Conservation (phyloP, 64 coral and sea anemone genomes). For the Stylophora pistillata region DNA sequence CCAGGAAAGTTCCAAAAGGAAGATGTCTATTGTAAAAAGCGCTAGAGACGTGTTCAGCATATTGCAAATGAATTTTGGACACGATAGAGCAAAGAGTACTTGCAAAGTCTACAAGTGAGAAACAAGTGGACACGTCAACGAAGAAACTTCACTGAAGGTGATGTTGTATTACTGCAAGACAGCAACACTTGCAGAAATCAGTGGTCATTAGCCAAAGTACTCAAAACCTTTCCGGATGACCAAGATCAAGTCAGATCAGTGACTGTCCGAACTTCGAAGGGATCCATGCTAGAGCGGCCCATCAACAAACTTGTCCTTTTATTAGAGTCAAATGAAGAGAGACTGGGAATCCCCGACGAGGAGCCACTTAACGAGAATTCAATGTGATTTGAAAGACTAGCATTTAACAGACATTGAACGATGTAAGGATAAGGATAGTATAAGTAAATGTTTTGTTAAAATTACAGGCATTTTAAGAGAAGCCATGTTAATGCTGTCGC, state of each 20-base stretch:
- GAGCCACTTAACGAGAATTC: no score
- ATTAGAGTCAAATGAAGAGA: conserved; percentile 27
- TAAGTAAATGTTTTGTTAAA: no score
- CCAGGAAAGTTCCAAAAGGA: conserved; percentile 17
- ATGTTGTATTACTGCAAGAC: conserved; percentile 35
- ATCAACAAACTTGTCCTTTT: conserved; percentile 40
- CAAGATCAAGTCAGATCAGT: conserved; percentile 20
- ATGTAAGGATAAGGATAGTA: no score
- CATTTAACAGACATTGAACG: no score
- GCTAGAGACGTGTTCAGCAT: conserved; percentile 22
- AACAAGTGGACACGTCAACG: conserved; percentile 27
- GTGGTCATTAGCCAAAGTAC: conserved; percentile 8
- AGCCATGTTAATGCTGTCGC: no score
- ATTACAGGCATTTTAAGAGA: no score
- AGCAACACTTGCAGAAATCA: not conserved
- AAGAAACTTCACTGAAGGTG: conserved; percentile 32
- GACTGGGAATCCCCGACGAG: conserved; percentile 45
- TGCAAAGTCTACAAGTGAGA: conserved; percentile 24
- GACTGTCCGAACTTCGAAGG: not conserved
- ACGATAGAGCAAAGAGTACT: conserved; percentile 22
- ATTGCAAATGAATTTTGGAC: not conserved
- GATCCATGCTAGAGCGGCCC: not conserved
- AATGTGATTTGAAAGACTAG: no score
- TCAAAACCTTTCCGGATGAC: not conserved
- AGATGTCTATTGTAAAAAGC: not conserved